These are phyloP conservation scores for Mobula birostris DNA, from an alignment of 2,113 vertebrate species.

Conservation along the genomic window DNA sequence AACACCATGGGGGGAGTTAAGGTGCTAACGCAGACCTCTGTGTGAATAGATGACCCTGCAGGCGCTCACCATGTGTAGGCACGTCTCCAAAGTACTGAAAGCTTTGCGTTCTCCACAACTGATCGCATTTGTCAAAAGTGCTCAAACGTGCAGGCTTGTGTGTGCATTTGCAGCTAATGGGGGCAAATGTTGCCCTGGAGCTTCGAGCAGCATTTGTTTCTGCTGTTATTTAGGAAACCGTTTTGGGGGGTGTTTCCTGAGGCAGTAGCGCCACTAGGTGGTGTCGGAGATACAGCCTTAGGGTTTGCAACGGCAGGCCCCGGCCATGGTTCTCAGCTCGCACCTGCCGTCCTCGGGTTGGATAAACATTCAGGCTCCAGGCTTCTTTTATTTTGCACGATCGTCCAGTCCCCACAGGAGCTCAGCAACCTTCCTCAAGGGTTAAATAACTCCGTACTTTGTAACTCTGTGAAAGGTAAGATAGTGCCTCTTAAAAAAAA, in stretches of 20 bases:
- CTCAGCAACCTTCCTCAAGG: too few species aligned
- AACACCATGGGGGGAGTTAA: neutral
- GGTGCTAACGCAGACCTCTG: neutral
- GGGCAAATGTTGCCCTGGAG: neutral
- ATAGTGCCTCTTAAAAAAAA: neutral
- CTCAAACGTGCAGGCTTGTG: neutral
- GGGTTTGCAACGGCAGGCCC: neutral
- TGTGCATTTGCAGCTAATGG: neutral
- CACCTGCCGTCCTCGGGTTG: neutral
- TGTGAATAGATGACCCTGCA: neutral
- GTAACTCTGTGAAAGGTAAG: neutral
- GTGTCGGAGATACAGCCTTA: slow-evolving; percentile 32
- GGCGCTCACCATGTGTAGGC: neutral
- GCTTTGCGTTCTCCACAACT: neutral
- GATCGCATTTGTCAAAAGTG: neutral
- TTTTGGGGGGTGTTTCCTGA: neutral
- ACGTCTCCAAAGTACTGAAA: neutral
- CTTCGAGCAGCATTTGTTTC: neutral
- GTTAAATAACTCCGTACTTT: neutral
- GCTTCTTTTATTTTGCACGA: too few species aligned
- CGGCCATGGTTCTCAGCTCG: too few species aligned
- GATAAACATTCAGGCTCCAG: neutral
- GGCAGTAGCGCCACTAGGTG: slow-evolving; percentile 30
- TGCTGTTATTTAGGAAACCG: neutral
- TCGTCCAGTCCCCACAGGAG: neutral